Percentiles rank a stretch among this genome's conserved stretches.
These are phyloP conservation scores for Apostichopus parvimensis DNA, from an alignment of 35 echinoderm and acorn worm species.

Conservation along the genomic window DNA sequence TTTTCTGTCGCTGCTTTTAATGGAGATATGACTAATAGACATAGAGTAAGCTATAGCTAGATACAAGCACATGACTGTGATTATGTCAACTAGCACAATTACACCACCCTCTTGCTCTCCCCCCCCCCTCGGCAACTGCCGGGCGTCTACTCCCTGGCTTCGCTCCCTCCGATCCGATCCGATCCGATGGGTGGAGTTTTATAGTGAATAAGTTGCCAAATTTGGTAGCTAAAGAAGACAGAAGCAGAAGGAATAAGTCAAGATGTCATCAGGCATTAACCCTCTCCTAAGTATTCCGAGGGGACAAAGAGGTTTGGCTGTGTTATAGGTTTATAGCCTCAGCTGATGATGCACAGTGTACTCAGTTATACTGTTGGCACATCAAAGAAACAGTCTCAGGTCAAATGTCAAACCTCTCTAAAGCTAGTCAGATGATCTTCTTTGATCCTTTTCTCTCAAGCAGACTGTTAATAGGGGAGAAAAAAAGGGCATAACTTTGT, in stretches of 20 bases:
- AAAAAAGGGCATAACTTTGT: not conserved
- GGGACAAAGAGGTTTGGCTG: slow-evolving; percentile 16
- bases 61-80: not conserved
- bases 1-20: not conserved
- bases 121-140: too few species aligned
- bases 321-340: slow-evolving; percentile 17
- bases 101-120: too few species aligned
- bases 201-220: not conserved
- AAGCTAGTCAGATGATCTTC: not conserved
- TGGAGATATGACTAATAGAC: not conserved
- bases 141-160: too few species aligned
- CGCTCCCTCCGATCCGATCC: too few species aligned
- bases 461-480: not conserved
- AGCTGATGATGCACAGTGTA: not conserved
- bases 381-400: slow-evolving; percentile 20
- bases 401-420: slow-evolving; percentile 22
- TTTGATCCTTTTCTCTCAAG: slow-evolving; percentile 34
- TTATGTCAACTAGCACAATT: not conserved
- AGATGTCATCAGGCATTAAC: slow-evolving; percentile 31
- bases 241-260: not conserved
- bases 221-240: not conserved
- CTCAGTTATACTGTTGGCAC: not conserved
- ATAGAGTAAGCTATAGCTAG: too few species aligned
- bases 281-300: slow-evolving; percentile 15
- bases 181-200: not conserved